These are phyloP conservation scores for Dryococelus australis DNA, from an alignment of 2,888 invertebrate genomes.

Conservation along the genomic window DNA sequence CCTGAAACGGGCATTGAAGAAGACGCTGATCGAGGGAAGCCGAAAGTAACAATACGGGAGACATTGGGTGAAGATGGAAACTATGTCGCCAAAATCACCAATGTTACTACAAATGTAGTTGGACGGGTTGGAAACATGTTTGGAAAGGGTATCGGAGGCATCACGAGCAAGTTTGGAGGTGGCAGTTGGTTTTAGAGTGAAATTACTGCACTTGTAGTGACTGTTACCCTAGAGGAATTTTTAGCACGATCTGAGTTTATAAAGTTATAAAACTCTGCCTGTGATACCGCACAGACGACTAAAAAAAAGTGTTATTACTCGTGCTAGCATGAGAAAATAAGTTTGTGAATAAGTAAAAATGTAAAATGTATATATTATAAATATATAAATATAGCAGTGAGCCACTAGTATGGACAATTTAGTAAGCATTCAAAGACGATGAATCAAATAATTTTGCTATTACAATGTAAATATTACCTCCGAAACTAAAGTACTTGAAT, in stretches of 20 bases:
- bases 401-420: background rate
- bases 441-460: slow-evolving; percentile 32
- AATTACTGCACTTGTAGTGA: background rate
- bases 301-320: background rate
- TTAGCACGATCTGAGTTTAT: slow-evolving; percentile 46
- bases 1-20: slow-evolving; percentile 61
- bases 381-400: slow-evolving; percentile 39
- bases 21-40: slow-evolving; percentile 64
- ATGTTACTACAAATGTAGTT: slow-evolving; percentile 84
- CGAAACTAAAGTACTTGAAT: slow-evolving; percentile 37
- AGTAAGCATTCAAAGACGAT: background rate
- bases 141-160: slow-evolving; percentile 88
- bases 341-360: slow-evolving; percentile 31
- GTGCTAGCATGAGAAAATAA: background rate
- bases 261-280: slow-evolving; percentile 48
- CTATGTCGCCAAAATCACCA: slow-evolving; percentile 76
- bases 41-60: slow-evolving; percentile 68
- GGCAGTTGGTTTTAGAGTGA: slow-evolving; percentile 81
- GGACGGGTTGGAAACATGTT: slow-evolving; percentile 89
- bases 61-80: slow-evolving; percentile 75
- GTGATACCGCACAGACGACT: slow-evolving; percentile 42
- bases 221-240: slow-evolving; percentile 13
- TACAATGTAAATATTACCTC: slow-evolving; percentile 46
- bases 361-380: slow-evolving; percentile 43
- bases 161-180: slow-evolving; percentile 87